These are phyloP conservation scores for Cirrhinus mrigala DNA, from an alignment of 2,797 vertebrate species.

Conservation along the genomic window DNA sequence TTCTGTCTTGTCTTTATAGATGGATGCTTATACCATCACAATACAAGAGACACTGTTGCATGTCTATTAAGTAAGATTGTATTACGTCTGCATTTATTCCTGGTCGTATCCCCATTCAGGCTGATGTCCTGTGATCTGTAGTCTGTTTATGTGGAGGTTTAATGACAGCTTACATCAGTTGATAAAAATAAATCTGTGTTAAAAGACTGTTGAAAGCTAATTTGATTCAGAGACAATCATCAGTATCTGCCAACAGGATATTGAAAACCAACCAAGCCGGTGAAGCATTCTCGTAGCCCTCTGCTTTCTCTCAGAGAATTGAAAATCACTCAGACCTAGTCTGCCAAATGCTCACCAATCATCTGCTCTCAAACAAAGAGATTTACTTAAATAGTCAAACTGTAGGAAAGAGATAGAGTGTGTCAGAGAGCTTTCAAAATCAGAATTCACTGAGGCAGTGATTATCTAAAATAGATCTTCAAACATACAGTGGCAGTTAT, in stretches of 20 bases:
- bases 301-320: conserved; percentile 14
- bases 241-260: conserved; percentile 15
- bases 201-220: neutral
- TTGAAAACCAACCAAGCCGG: conserved; percentile 32
- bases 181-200: conserved; percentile 19
- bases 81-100: neutral
- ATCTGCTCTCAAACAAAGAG: conserved; percentile 13
- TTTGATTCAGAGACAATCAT: conserved; percentile 11
- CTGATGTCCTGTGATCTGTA: neutral
- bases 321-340: neutral
- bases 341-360: neutral
- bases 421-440: neutral
- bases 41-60: neutral
- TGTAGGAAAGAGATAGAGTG: neutral
- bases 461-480: conserved; percentile 11
- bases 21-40: neutral
- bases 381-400: conserved; percentile 20
- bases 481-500: neutral
- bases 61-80: neutral
- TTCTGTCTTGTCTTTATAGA: neutral
- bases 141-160: conserved; percentile 3
- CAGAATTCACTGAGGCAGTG: neutral
- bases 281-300: conserved; percentile 4
- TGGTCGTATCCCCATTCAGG: neutral
- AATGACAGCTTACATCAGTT: neutral